Base-by-base conservation (phyloP, 2,113 vertebrate species). In the Theristicus caerulescens region DNA sequence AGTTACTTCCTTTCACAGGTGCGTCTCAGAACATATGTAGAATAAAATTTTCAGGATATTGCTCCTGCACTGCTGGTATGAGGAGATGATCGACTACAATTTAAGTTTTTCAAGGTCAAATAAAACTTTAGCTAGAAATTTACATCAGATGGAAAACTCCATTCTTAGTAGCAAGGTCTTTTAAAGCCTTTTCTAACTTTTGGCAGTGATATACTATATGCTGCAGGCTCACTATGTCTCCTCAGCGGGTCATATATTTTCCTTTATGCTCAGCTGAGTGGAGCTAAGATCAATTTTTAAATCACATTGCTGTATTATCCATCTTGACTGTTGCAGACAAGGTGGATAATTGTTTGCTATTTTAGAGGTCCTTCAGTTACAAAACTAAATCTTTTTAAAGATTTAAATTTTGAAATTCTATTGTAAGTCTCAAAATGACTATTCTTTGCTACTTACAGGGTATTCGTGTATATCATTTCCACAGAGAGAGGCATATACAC, bases 231-330 rank as follows among this genome's bases (percentile, higher is more conserved):
- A 80, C 93, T 95, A 26, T 79, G 29, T 84, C 91, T 97, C 81
- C 86, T 96, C 92, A 97, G 79, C 88, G 93, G 82, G 66, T 96
- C 92, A 94, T 97, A 83, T 90, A 97, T 97, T 98, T 97, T 97
- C 79, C 92, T 97, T 97, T 95, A 97, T 96, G 93, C 84, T 96
- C 88, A 96, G 52, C 24, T 95, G 88, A 96, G 66, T 96, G 93
- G 55, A 96, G 62, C 78, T 91, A 96, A 96, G 90, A 98, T 97
- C 86, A 97, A 70, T 94, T 97, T 97, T 97, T 84, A 97, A 97
- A 96, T 97, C 93, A 94, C 55, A 70, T 69, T 94, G 79, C 67
- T 91, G 58, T 95, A 96, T 97, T 97, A 97, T 96, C 94, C 54
- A 86, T 95, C 92, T 94, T 95, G 85, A 92, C 86, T 58, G 55